Conservation (phyloP, 1,140 invertebrate species). For the Archegozetes longisetosus region DNA sequence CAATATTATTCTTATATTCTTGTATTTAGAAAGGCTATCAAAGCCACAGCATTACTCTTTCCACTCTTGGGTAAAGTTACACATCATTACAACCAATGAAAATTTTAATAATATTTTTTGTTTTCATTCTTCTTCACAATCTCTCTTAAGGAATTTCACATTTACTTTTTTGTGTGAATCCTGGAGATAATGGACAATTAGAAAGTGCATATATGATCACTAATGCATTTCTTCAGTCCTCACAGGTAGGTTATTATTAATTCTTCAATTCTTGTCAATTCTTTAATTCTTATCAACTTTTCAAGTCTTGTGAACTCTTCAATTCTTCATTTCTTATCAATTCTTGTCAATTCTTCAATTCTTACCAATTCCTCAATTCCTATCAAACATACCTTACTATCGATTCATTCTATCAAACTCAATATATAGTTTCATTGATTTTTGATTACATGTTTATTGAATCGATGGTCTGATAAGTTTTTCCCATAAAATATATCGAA, state of each 20-base stretch:
- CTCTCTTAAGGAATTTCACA: constrained; percentile 30
- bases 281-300: background rate
- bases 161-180: constrained; percentile 36
- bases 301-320: background rate
- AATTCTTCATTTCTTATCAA: background rate
- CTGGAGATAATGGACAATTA: constrained; percentile 25
- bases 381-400: no score
- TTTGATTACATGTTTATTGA: no score
- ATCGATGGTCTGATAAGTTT: no score
- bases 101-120: background rate
- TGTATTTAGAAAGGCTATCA: constrained; percentile 35
- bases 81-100: background rate
- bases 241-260: constrained; percentile 29
- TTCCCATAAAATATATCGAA: no score
- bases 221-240: constrained; percentile 35
- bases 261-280: background rate
- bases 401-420: no score
- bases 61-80: constrained; percentile 32
- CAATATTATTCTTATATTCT: no score
- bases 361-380: no score
- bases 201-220: constrained; percentile 32
- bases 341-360: background rate
- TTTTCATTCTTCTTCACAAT: background rate
- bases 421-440: no score
- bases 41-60: constrained; percentile 38